These are phyloP conservation scores for Ceratotherium simum DNA, from an alignment of 2,113 vertebrate species.

Conservation along the genomic window DNA sequence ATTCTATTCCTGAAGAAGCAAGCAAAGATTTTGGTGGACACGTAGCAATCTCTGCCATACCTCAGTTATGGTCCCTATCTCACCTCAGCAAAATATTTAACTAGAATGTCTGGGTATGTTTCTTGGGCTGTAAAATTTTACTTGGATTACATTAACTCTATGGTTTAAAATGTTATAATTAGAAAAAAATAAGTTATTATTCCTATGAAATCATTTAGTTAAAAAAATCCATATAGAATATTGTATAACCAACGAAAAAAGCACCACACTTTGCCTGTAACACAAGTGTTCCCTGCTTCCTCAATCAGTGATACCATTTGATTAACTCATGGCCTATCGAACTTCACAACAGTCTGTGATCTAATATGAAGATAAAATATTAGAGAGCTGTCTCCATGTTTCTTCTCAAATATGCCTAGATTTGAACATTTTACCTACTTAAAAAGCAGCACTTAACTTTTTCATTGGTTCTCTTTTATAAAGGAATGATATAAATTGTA, in stretches of 20 bases:
- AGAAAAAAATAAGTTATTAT: not conserved
- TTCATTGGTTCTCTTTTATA: not conserved
- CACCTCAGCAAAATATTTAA: constrained; percentile 16
- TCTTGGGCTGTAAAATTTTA: not conserved
- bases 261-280: not conserved
- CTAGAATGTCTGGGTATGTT: not conserved
- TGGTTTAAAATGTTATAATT: constrained; percentile 27
- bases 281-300: not conserved
- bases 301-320: not conserved
- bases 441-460: not conserved
- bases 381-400: not conserved
- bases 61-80: not conserved
- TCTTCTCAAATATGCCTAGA: constrained; percentile 39
- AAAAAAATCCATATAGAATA: not conserved
- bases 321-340: not conserved
- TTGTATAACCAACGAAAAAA: not conserved
- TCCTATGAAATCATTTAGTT: constrained; percentile 50
- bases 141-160: not conserved
- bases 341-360: not conserved
- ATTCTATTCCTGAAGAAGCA: constrained; percentile 24
- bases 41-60: not conserved
- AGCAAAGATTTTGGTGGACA: not conserved
- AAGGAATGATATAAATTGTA: not conserved
- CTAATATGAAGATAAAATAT: not conserved
- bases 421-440: constrained; percentile 9